Percentiles rank a stretch among this genome's conserved stretches.
phyloP scores from a whole-genome alignment of 2,888 invertebrate genomes.

The Nomada goodeniana region DNA sequence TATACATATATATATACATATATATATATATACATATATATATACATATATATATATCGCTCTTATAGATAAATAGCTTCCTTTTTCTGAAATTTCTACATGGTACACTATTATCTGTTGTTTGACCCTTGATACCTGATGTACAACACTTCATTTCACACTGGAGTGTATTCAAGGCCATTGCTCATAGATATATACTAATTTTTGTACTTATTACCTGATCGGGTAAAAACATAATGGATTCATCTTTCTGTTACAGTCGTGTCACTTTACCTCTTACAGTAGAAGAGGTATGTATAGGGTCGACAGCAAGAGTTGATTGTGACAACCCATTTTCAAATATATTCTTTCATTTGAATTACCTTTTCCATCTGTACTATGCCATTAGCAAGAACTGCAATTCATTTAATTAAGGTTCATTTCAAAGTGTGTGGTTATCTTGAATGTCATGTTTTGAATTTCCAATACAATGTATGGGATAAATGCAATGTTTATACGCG shows the following conservation, averaged over 20 bases:
- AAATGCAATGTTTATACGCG: constrained; percentile 7
- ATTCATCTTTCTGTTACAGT: constrained; percentile 87
- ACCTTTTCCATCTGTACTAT: constrained; percentile 32
- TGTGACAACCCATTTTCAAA: constrained; percentile 58
- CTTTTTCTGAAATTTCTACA: constrained; percentile 13
- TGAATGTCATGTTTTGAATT: constrained; percentile 6
- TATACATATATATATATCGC: too few relatives aligned
- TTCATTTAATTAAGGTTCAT: constrained; percentile 72
- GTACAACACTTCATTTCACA: constrained; percentile 27
- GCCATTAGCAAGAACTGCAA: constrained; percentile 65
- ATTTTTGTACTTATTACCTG: constrained; percentile 8
- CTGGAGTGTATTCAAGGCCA: constrained; percentile 63
- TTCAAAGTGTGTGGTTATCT: constrained; percentile 4
- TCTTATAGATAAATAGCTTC: not conserved
- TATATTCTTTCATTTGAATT: constrained; percentile 40
- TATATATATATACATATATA: too few relatives aligned
- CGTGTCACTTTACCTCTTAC: constrained; percentile 98
- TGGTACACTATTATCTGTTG: constrained; percentile 11
- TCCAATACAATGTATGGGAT: not conserved
- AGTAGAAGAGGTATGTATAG: constrained; percentile 95
- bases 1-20: too few relatives aligned
- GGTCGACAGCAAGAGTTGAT: constrained; percentile 59
- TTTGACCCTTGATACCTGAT: constrained; percentile 16
- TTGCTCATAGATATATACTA: constrained; percentile 36
- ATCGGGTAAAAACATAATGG: constrained; percentile 56